phyloP scores from a whole-genome alignment of 2,113 vertebrate species.

The Motacilla alba region DNA sequence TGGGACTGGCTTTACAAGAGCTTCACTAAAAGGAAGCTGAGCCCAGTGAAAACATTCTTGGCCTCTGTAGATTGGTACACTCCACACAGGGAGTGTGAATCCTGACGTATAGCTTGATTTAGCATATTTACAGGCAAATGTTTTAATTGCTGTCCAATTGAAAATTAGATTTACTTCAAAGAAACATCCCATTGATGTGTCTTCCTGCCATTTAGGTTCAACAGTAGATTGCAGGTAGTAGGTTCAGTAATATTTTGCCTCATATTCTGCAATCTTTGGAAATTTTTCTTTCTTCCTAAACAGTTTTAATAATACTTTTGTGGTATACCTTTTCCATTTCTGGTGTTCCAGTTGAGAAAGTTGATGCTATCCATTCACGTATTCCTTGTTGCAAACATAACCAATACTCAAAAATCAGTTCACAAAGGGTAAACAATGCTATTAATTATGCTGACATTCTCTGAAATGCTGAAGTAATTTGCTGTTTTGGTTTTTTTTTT shows the following conservation, averaged over 20 bases:
- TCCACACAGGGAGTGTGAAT: not conserved
- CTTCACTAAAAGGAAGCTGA: not conserved
- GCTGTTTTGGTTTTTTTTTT: too few relatives aligned
- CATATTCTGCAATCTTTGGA: not conserved
- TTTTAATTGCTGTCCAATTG: not conserved
- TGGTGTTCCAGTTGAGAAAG: slow-evolving; percentile 66
- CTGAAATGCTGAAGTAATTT: not conserved
- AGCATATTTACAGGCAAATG: not conserved
- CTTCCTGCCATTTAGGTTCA: not conserved
- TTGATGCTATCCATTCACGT: slow-evolving; percentile 63
- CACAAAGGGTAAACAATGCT: not conserved
- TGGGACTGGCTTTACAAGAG: not conserved
- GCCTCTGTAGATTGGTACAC: not conserved
- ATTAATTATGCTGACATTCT: not conserved
- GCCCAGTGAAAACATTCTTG: not conserved
- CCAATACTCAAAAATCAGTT: slow-evolving; percentile 31
- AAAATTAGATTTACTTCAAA: not conserved
- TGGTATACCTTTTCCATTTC: not conserved
- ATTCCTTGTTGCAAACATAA: slow-evolving; percentile 42
- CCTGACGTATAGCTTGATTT: not conserved
- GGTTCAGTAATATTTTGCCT: not conserved
- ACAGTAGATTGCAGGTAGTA: not conserved
- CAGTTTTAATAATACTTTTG: not conserved
- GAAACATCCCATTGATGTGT: not conserved
- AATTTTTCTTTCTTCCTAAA: not conserved